Percentiles rank a stretch among this genome's conserved stretches.
Evolutionary conservation across 2,113 vertebrate species (phyloP).

Genomic region (Orycteropus afer): DNA sequence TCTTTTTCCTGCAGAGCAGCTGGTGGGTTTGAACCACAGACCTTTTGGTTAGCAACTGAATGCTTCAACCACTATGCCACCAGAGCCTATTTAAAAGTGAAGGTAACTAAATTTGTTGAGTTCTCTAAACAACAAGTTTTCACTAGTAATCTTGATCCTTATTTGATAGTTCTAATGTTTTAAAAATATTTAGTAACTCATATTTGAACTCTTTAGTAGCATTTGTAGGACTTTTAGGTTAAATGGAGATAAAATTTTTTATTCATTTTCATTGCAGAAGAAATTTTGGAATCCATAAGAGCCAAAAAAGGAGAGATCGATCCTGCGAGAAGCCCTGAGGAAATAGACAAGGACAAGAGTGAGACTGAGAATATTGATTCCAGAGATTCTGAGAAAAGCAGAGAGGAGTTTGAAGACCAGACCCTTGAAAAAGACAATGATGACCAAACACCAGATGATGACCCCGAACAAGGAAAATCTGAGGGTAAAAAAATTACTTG

Average conservation of each 20-base stretch:
- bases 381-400: constrained; percentile 81
- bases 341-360: constrained; percentile 86
- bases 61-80: too few relatives aligned
- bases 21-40: too few relatives aligned
- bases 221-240: neutral
- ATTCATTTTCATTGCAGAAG: constrained; percentile 83
- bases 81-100: constrained; percentile 44
- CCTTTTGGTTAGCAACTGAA: too few relatives aligned
- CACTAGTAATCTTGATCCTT: neutral
- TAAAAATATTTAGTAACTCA: constrained; percentile 20
- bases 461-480: constrained; percentile 82
- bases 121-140: neutral
- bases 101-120: neutral
- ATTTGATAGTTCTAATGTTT: neutral
- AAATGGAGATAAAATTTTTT: neutral
- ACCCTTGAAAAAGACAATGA: constrained; percentile 76
- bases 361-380: constrained; percentile 85
- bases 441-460: constrained; percentile 79
- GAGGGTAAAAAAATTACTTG: constrained; percentile 86
- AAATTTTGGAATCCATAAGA: constrained; percentile 91
- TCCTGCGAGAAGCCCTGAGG: constrained; percentile 89
- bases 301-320: constrained; percentile 89
- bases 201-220: constrained; percentile 34
- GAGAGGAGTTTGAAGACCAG: constrained; percentile 79
- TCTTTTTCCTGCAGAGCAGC: too few relatives aligned